A percentile compares a stretch with the other conserved stretches of the same genome.
phyloP scores from a whole-genome alignment of 2,888 invertebrate species.

The Phania funesta region DNA sequence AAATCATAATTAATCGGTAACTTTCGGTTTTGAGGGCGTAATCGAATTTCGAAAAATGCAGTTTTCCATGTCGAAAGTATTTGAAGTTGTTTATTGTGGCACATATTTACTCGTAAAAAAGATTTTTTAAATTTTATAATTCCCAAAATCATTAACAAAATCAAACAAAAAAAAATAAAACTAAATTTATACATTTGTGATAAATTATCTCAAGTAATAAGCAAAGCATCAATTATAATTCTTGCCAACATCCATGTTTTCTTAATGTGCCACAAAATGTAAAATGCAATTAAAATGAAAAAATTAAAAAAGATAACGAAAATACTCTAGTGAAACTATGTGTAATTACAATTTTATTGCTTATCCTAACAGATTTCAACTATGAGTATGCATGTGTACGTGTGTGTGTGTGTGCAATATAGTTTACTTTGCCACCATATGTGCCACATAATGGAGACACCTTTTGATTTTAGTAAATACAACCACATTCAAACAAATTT shows the following conservation, averaged over 20 bases:
- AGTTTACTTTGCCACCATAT: constrained; percentile 60
- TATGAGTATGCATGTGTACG: background rate
- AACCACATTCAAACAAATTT: background rate
- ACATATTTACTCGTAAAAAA: too few species aligned
- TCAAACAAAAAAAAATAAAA: constrained; percentile 4
- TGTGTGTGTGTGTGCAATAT: background rate
- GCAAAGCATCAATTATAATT: constrained; percentile 39
- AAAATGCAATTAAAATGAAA: constrained; percentile 48
- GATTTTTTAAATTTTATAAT: too few species aligned
- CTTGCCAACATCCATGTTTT: constrained; percentile 57
- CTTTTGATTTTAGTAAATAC: constrained; percentile 60
- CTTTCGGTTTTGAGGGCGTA: too few species aligned
- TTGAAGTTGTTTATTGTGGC: too few species aligned
- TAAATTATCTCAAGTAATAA: constrained; percentile 36
- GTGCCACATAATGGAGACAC: constrained; percentile 63
- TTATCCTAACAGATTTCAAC: constrained; percentile 62
- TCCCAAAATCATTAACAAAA: constrained; percentile 18
- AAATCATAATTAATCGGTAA: too few species aligned
- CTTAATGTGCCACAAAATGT: constrained; percentile 63
- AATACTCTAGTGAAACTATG: constrained; percentile 53
- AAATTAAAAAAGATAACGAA: background rate
- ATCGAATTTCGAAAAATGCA: too few species aligned
- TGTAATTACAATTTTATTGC: constrained; percentile 67
- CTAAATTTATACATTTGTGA: background rate
- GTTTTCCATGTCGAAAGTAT: too few species aligned